These are phyloP conservation scores for Acrossocheilus wenchowensis DNA, from an alignment of 2,797 vertebrate species.

Conservation along the genomic window DNA sequence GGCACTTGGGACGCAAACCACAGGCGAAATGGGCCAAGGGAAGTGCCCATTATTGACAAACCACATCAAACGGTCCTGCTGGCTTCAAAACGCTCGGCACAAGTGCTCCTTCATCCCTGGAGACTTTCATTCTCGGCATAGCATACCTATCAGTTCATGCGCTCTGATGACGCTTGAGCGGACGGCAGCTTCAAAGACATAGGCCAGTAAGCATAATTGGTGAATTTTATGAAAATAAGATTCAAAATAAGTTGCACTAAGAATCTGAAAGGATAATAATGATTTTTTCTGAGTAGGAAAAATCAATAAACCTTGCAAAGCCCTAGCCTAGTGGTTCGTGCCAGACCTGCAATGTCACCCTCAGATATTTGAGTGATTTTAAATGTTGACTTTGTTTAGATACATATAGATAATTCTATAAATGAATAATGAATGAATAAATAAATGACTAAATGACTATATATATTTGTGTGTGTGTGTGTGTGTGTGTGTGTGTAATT, in stretches of 20 bases:
- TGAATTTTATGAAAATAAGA: neutral
- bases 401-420: neutral
- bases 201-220: conserved; percentile 5
- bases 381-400: neutral
- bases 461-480: too few relatives aligned
- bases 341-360: neutral
- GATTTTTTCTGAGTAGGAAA: neutral
- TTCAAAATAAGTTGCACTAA: neutral
- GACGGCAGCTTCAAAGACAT: neutral
- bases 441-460: neutral
- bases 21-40: conserved; percentile 53
- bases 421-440: neutral
- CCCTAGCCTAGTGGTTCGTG: neutral
- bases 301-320: neutral
- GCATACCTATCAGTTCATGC: conserved; percentile 53
- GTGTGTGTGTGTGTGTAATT: too few relatives aligned
- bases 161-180: conserved; percentile 4
- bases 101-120: conserved; percentile 9
- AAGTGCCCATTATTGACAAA: conserved; percentile 69
- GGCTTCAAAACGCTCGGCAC: conserved; percentile 66
- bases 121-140: conserved; percentile 66
- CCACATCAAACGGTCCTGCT: conserved; percentile 63
- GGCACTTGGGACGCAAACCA: conserved; percentile 68
- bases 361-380: neutral
- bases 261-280: neutral